These are phyloP conservation scores for Campoplex nolae DNA, from an alignment of 2,888 invertebrate genomes.

Conservation along the genomic window DNA sequence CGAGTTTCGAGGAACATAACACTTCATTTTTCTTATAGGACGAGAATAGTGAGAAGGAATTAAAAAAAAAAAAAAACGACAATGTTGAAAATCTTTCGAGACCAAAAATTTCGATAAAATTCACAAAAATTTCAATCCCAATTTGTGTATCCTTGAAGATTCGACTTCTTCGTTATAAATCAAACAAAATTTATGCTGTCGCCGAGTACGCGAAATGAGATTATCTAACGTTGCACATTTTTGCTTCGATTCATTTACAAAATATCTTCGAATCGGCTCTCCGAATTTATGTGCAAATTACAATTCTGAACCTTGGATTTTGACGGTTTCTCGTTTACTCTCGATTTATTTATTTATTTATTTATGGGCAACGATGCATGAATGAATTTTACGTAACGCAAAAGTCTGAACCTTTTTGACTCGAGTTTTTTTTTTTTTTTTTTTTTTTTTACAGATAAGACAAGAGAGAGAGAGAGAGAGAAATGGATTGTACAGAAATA, in stretches of 20 bases:
- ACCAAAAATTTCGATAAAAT: not conserved
- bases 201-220: not conserved
- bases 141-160: not conserved
- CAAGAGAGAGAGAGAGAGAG: not conserved
- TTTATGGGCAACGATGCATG: not conserved
- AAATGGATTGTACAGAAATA: not conserved
- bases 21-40: not conserved
- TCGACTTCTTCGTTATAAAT: not conserved
- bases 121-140: not conserved
- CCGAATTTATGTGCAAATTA: not conserved
- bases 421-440: not conserved
- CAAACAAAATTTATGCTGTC: not conserved
- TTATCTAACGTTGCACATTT: not conserved
- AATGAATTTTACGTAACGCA: not conserved
- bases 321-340: not conserved
- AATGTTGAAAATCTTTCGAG: not conserved
- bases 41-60: not conserved
- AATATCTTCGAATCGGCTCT: not conserved
- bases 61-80: not conserved
- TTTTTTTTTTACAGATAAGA: not conserved
- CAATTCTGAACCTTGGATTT: not conserved
- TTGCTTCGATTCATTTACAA: not conserved
- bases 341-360: slow-evolving; percentile 1
- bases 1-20: slow-evolving; percentile 9
- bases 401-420: not conserved